phyloP scores from a whole-genome alignment of 2,113 vertebrate genomes.

The Pampusana beccarii region DNA sequence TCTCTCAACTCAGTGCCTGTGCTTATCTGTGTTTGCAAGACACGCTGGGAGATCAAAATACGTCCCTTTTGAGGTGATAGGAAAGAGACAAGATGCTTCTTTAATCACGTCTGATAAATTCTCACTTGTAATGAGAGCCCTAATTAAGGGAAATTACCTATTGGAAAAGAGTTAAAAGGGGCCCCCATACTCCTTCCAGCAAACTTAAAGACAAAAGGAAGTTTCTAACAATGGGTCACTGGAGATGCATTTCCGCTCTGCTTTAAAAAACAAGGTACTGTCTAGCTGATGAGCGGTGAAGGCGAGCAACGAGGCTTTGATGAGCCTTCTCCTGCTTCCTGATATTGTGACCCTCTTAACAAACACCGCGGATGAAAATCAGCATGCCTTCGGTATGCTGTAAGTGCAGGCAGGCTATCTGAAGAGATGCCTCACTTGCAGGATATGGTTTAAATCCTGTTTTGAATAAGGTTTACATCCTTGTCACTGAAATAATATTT shows the following conservation, averaged over 20 bases:
- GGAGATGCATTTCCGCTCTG: conserved; percentile 95
- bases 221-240: conserved; percentile 96
- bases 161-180: conserved; percentile 82
- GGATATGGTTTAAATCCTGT: conserved; percentile 98
- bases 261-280: conserved; percentile 90
- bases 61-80: conserved; percentile 66
- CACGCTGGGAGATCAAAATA: conserved; percentile 69
- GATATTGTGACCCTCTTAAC: conserved; percentile 95
- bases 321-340: conserved; percentile 98
- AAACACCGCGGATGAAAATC: conserved; percentile 85
- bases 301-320: conserved; percentile 87
- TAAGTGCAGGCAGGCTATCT: conserved; percentile 78
- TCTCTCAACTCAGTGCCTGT: neutral
- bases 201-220: conserved; percentile 92
- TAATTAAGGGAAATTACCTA: conserved; percentile 86
- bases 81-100: conserved; percentile 74
- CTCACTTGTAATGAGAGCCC: conserved; percentile 73
- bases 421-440: conserved; percentile 86
- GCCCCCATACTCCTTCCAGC: conserved; percentile 78
- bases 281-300: conserved; percentile 87
- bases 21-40: conserved; percentile 63
- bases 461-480: conserved; percentile 98
- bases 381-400: conserved; percentile 77
- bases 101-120: conserved; percentile 79
- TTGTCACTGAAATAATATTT: conserved; percentile 94